Percentiles rank a stretch among this genome's conserved stretches.
Conservation (phyloP, 30 jellyfish, hydroid and myxozoan species). For the Haliclystus octoradiatus region DNA sequence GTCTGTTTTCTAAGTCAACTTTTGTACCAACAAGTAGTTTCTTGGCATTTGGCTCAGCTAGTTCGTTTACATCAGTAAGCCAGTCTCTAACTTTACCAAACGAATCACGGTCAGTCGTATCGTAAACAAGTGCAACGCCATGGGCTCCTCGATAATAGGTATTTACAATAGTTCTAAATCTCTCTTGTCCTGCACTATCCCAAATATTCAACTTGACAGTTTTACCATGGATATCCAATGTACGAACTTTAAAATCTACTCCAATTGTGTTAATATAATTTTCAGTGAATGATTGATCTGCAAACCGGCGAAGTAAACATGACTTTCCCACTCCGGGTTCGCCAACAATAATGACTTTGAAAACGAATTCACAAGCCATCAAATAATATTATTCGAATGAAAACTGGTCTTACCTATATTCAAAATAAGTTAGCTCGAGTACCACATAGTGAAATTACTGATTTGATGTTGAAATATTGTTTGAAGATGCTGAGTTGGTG, state of each 20-base stretch:
- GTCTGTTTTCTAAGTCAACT: constrained; percentile 53
- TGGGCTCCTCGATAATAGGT: constrained; percentile 97
- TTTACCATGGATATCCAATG: constrained; percentile 73
- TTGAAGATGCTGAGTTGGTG: too few species aligned
- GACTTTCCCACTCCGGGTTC: constrained; percentile 98
- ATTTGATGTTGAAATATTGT: too few species aligned
- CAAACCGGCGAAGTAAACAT: constrained; percentile 89
- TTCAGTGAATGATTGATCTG: constrained; percentile 91
- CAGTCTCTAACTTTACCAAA: constrained; percentile 62
- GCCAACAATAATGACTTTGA: constrained; percentile 89
- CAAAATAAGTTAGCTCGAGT: too few species aligned
- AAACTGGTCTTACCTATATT: too few species aligned
- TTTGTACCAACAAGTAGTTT: constrained; percentile 90
- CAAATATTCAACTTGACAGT: constrained; percentile 83
- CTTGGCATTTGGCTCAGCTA: constrained; percentile 89
- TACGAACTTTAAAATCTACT: constrained; percentile 94
- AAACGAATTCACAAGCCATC: constrained; percentile 96
- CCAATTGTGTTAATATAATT: constrained; percentile 94
- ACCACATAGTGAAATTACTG: too few species aligned
- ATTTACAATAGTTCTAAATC: constrained; percentile 91
- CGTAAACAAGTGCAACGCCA: constrained; percentile 83
- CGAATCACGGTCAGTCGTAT: constrained; percentile 89
- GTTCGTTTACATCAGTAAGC: constrained; percentile 80
- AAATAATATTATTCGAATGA: too few species aligned
- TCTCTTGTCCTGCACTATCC: constrained; percentile 99